A percentile compares a stretch with the other conserved stretches of the same genome.
Evolutionary conservation across 2,888 invertebrate species (phyloP).

Genomic region (Dicyrtoma fusca): DNA sequence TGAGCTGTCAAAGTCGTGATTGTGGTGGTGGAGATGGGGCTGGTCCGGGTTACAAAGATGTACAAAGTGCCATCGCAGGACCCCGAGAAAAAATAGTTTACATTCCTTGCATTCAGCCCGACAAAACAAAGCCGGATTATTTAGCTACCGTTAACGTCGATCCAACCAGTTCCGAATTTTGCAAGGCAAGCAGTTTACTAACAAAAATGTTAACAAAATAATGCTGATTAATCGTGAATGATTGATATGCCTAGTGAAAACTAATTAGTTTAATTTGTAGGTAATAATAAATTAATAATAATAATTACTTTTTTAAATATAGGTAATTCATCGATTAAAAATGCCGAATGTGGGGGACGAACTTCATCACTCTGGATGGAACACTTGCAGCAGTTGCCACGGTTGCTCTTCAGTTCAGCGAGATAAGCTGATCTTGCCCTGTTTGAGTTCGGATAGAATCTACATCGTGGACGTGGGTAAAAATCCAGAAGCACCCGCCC

Average conservation of each 20-base stretch:
- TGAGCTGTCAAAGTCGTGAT: too few species aligned
- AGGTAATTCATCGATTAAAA: conserved; percentile 85
- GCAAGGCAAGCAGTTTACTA: too few species aligned
- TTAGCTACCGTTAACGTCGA: conserved; percentile 90
- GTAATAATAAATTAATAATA: too few species aligned
- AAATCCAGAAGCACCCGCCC: conserved; percentile 72
- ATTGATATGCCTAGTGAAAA: too few species aligned
- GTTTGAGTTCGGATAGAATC: conserved; percentile 77
- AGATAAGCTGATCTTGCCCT: conserved; percentile 80
- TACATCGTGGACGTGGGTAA: conserved; percentile 81
- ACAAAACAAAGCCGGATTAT: conserved; percentile 76
- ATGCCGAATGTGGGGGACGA: conserved; percentile 82
- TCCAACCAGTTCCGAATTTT: conserved; percentile 80
- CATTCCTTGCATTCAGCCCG: conserved; percentile 82
- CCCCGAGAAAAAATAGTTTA: conserved; percentile 85
- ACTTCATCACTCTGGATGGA: conserved; percentile 96
- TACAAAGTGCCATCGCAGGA: conserved; percentile 75
- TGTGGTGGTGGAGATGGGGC: too few species aligned
- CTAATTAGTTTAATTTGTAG: too few species aligned
- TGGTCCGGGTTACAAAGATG: conserved; percentile 61
- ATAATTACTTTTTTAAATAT: conserved; percentile 39
- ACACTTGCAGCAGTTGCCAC: conserved; percentile 90
- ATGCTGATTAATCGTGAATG: too few species aligned
- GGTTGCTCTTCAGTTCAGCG: conserved; percentile 60
- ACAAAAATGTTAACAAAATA: too few species aligned